These are phyloP conservation scores for Caenorhabditis inopinata DNA, from an alignment of 1,140 invertebrate genomes.

Conservation along the genomic window DNA sequence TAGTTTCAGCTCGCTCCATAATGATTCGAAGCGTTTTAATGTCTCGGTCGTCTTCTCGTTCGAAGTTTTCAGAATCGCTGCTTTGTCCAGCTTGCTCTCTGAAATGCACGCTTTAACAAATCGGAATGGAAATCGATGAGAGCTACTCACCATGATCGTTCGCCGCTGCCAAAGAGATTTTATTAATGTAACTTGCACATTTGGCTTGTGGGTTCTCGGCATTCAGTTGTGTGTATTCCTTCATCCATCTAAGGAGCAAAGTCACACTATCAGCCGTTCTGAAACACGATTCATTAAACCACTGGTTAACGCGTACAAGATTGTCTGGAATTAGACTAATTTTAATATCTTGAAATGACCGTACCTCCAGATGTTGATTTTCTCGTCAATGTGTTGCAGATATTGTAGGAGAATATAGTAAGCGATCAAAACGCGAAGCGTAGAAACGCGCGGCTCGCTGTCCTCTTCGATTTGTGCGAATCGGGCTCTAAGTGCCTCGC, in stretches of 20 bases:
- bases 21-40: constrained; percentile 24
- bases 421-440: constrained; percentile 34
- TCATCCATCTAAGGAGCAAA: constrained; percentile 47
- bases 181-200: constrained; percentile 34
- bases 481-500: constrained; percentile 42
- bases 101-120: no score
- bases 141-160: constrained; percentile 3
- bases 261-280: constrained; percentile 46
- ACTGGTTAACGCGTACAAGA: no score
- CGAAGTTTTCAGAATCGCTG: constrained; percentile 19
- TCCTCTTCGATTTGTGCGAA: constrained; percentile 35
- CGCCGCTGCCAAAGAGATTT: neutral
- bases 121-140: no score
- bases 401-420: constrained; percentile 41
- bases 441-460: constrained; percentile 27
- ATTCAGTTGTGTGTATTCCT: constrained; percentile 45
- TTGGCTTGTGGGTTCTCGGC: constrained; percentile 43
- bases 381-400: constrained; percentile 40
- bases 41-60: constrained; percentile 38
- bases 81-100: constrained; percentile 38
- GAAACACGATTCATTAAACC: neutral
- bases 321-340: no score
- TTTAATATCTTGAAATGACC: no score
- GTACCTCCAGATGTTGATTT: constrained; percentile 40
- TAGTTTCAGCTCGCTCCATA: constrained; percentile 23